phyloP scores from a whole-genome alignment of 2,888 invertebrate species.

The Mesorhabditis spiculigera region DNA sequence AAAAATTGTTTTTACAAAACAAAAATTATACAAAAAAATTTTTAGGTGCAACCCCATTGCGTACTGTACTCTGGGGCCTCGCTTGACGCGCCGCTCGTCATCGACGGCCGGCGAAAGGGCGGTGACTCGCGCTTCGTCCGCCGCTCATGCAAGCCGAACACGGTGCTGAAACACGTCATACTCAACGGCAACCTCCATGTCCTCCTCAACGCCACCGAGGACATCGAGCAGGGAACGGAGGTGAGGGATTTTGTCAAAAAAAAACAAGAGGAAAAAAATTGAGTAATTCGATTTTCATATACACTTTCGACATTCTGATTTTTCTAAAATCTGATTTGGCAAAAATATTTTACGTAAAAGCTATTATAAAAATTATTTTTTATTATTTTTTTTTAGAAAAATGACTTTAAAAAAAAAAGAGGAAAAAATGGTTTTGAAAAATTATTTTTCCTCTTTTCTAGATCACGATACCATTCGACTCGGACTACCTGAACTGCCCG shows the following conservation, averaged over 20 bases:
- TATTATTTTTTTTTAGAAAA: too few relatives aligned
- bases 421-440: too few relatives aligned
- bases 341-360: too few relatives aligned
- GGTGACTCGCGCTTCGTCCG: neutral
- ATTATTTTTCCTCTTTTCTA: neutral
- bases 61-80: neutral
- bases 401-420: too few relatives aligned
- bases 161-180: constrained; percentile 24
- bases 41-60: constrained; percentile 6
- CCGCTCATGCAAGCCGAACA: constrained; percentile 19
- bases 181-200: constrained; percentile 16
- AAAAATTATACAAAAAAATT: neutral
- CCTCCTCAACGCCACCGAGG: constrained; percentile 20
- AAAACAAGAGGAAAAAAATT: too few relatives aligned
- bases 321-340: too few relatives aligned
- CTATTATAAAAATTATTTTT: too few relatives aligned
- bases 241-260: too few relatives aligned
- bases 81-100: neutral
- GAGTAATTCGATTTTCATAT: too few relatives aligned
- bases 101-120: constrained; percentile 1
- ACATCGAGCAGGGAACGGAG: constrained; percentile 16
- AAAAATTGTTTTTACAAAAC: too few relatives aligned
- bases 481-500: constrained; percentile 13
- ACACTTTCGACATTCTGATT: too few relatives aligned
- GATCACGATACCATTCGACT: constrained; percentile 24